These are phyloP conservation scores for Rhagoletis zephyria DNA, from an alignment of 1,140 invertebrate species.

Conservation along the genomic window DNA sequence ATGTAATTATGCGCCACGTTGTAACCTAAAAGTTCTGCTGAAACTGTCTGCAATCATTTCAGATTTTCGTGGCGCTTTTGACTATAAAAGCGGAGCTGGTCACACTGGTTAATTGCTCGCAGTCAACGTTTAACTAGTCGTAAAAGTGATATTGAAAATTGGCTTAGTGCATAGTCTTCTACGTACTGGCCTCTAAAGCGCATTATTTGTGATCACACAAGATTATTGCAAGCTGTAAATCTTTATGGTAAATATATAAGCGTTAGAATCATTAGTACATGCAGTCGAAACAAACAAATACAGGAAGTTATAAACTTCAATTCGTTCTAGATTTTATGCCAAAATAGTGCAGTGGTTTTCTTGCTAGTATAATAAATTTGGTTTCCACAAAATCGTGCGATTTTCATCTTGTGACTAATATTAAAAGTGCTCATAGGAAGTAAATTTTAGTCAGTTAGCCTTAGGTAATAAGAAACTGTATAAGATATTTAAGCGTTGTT, in stretches of 20 bases:
- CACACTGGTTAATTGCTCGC: no score
- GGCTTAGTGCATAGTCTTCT: background rate
- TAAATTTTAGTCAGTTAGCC: background rate
- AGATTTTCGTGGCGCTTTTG: no score
- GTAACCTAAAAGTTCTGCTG: no score
- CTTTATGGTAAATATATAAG: background rate
- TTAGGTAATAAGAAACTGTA: no score
- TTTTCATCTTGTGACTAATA: background rate
- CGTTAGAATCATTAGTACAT: background rate
- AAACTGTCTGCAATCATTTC: no score
- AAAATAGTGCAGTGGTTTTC: background rate
- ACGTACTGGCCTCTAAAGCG: background rate
- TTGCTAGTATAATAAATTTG: background rate
- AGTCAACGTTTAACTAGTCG: no score
- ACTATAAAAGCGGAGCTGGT: no score
- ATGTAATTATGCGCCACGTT: no score
- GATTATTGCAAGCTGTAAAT: background rate
- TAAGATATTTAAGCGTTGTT: no score
- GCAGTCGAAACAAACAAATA: background rate
- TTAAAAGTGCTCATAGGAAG: background rate
- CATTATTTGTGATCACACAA: background rate
- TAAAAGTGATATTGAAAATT: no score
- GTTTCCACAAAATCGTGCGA: background rate
- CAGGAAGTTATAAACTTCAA: constrained; percentile 29
- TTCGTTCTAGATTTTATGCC: constrained; percentile 1